phyloP scores from a whole-genome alignment of 2,113 vertebrate genomes.

The Lophius piscatorius region DNA sequence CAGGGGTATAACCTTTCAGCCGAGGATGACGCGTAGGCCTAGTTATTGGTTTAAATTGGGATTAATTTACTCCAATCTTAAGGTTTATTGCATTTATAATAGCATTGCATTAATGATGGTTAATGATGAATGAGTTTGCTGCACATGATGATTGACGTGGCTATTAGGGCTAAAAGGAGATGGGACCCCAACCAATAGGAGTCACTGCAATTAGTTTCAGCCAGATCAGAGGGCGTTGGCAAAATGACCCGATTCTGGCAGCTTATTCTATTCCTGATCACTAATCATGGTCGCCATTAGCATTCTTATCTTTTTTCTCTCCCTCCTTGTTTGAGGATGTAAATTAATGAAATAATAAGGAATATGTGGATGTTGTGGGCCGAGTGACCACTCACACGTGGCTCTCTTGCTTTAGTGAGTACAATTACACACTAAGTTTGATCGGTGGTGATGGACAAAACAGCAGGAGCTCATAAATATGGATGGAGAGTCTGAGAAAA shows the following conservation, averaged over 20 bases:
- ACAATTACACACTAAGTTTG: slow-evolving; percentile 83
- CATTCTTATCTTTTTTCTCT: slow-evolving; percentile 41
- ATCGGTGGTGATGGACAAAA: slow-evolving; percentile 95
- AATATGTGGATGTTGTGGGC: slow-evolving; percentile 63
- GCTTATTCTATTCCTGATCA: slow-evolving; percentile 60
- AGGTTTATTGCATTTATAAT: slow-evolving; percentile 52
- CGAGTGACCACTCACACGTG: slow-evolving; percentile 76
- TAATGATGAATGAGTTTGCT: slow-evolving; percentile 64
- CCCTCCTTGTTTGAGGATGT: slow-evolving; percentile 34
- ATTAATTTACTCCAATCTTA: slow-evolving; percentile 33
- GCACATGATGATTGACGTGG: slow-evolving; percentile 46
- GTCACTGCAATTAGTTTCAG: slow-evolving; percentile 65
- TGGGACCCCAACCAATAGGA: slow-evolving; percentile 55
- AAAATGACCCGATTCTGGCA: slow-evolving; percentile 70
- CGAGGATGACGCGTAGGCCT: slow-evolving; percentile 23
- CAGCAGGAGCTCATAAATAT: slow-evolving; percentile 98
- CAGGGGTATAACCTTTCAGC: too few species aligned
- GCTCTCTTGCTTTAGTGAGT: slow-evolving; percentile 72
- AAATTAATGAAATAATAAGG: slow-evolving; percentile 80
- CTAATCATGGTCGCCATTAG: slow-evolving; percentile 55
- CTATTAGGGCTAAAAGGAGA: slow-evolving; percentile 55
- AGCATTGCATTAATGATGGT: slow-evolving; percentile 58
- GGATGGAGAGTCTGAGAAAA: slow-evolving; percentile 91
- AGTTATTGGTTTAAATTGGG: slow-evolving; percentile 45
- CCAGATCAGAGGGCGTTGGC: slow-evolving; percentile 68